phyloP scores from a whole-genome alignment of 2,113 vertebrate species.

The Scomber scombrus region DNA sequence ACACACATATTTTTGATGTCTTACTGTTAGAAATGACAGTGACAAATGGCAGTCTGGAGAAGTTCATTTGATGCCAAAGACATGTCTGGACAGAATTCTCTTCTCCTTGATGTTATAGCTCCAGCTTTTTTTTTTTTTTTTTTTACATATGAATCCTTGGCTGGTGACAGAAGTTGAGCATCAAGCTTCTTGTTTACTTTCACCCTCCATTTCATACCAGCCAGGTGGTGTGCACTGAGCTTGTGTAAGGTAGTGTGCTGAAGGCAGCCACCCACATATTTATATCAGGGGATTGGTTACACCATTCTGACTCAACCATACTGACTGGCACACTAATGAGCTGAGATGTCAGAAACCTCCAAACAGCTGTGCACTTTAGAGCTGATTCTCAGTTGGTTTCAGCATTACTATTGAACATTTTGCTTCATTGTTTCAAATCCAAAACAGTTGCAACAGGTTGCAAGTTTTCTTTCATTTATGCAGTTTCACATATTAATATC shows the following conservation, averaged over 20 bases:
- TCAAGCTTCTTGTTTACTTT: neutral
- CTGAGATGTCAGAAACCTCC: slow-evolving; percentile 1
- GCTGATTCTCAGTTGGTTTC: neutral
- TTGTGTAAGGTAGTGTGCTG: neutral
- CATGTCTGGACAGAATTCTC: too few species aligned
- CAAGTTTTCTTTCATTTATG: neutral
- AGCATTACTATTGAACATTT: too few species aligned
- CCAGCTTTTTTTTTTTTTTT: too few species aligned
- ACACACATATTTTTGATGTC: too few species aligned
- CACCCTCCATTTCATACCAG: neutral
- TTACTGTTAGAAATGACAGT: too few species aligned
- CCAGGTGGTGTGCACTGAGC: neutral
- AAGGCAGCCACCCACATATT: neutral
- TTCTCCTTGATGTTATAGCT: too few species aligned
- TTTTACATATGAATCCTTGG: neutral
- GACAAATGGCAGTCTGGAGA: too few species aligned
- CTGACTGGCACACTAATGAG: slow-evolving; percentile 33
- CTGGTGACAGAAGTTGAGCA: neutral
- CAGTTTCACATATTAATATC: neutral
- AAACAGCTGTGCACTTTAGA: neutral
- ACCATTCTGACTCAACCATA: slow-evolving; percentile 5
- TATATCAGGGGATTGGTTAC: slow-evolving; percentile 1
- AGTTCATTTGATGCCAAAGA: too few species aligned
- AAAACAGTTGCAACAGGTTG: too few species aligned
- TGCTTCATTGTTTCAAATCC: too few species aligned